Conservation (phyloP, 2,797 vertebrate species). For the Sardinella longiceps region DNA sequence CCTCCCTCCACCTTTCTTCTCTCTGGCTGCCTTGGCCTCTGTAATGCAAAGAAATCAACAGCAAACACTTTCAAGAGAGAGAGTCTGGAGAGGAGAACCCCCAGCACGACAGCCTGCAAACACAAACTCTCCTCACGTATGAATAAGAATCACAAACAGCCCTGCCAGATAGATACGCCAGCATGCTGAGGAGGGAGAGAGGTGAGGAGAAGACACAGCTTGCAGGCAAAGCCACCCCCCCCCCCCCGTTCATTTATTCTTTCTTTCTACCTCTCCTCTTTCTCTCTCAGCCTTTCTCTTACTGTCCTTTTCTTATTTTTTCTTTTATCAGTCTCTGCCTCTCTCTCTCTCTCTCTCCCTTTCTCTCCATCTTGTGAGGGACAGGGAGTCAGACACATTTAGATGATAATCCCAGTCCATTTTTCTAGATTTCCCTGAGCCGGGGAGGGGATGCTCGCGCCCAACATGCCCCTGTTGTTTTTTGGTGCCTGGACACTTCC, state of each 20-base stretch:
- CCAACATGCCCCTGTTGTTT: constrained; percentile 43
- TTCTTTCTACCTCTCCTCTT: neutral
- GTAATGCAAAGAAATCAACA: constrained; percentile 25
- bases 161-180: constrained; percentile 35
- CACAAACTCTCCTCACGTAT: constrained; percentile 13
- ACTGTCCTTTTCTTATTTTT: neutral
- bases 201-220: neutral
- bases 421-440: constrained; percentile 47
- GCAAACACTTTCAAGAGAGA: constrained; percentile 33
- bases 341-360: neutral
- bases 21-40: neutral
- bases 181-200: neutral
- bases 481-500: constrained; percentile 49
- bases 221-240: neutral
- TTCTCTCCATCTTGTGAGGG: constrained; percentile 42
- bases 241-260: neutral
- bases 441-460: constrained; percentile 51
- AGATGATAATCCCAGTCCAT: constrained; percentile 51
- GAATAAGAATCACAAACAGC: constrained; percentile 16
- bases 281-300: constrained; percentile 14
- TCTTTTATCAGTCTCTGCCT: neutral
- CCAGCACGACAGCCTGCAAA: neutral
- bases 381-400: constrained; percentile 54
- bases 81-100: neutral
- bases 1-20: neutral